A percentile compares a stretch with the other conserved stretches of the same genome.
phyloP scores from a whole-genome alignment of 2,113 vertebrate species.

The Scalopus aquaticus region DNA sequence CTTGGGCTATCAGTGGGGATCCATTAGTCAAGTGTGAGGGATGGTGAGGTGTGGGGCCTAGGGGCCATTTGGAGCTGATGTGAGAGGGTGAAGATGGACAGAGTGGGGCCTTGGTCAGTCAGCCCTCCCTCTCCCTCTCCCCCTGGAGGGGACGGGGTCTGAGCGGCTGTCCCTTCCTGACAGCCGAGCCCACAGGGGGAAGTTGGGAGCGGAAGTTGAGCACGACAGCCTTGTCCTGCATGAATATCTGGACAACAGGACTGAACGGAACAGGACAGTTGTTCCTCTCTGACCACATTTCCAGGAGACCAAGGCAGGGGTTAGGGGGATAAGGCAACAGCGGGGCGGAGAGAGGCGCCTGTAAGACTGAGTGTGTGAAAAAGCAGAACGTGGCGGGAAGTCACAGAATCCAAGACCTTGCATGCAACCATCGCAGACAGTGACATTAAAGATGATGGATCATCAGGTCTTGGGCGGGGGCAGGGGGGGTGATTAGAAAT shows the following conservation, averaged over 20 bases:
- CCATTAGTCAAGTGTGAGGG: background rate
- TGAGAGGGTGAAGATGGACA: background rate
- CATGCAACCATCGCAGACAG: too few relatives aligned
- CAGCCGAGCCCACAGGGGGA: background rate
- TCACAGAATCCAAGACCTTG: background rate
- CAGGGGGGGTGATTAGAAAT: too few relatives aligned
- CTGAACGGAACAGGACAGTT: background rate
- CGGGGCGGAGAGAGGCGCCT: background rate
- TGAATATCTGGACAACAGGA: background rate
- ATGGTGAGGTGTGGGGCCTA: background rate
- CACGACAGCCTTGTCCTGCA: background rate
- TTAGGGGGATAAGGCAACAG: background rate
- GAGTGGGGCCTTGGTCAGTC: background rate
- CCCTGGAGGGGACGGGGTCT: background rate
- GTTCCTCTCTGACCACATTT: background rate
- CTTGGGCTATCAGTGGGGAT: background rate
- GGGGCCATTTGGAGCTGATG: slow-evolving; percentile 18
- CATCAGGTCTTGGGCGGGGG: too few relatives aligned
- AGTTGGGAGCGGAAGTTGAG: background rate
- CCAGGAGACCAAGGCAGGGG: background rate
- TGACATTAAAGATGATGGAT: background rate
- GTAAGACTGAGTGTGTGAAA: background rate
- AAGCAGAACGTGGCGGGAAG: background rate
- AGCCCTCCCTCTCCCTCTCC: background rate
- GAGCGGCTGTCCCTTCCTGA: background rate